Evolutionary conservation across 2,888 invertebrate species (phyloP).

Genomic region (Teleiodes luculella): DNA sequence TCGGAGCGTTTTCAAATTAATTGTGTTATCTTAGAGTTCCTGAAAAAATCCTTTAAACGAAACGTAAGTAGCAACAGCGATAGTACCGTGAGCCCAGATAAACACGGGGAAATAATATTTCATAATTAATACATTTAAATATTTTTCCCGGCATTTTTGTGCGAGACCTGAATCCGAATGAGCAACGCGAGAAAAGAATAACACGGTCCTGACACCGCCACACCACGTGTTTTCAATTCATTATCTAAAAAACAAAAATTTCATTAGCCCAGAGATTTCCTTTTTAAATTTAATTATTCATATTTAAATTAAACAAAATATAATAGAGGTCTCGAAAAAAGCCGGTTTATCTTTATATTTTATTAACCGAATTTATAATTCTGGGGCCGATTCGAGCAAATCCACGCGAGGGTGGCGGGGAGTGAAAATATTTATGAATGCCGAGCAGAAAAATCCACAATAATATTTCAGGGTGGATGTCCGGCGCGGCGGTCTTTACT

Average conservation of each 20-base stretch:
- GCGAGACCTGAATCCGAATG: slow-evolving; percentile 71
- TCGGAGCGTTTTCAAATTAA: slow-evolving; percentile 3
- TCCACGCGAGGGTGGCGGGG: slow-evolving; percentile 39
- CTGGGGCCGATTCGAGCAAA: slow-evolving; percentile 71
- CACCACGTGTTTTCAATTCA: slow-evolving; percentile 76
- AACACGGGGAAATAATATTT: slow-evolving; percentile 59
- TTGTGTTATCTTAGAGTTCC: slow-evolving; percentile 35
- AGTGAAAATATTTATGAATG: slow-evolving; percentile 74
- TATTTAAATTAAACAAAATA: slow-evolving; percentile 79
- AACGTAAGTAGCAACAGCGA: slow-evolving; percentile 40
- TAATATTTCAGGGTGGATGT: slow-evolving; percentile 76
- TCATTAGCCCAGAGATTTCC: slow-evolving; percentile 76
- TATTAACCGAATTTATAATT: slow-evolving; percentile 79
- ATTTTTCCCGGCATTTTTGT: slow-evolving; percentile 48
- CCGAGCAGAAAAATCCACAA: slow-evolving; percentile 78
- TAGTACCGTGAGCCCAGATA: slow-evolving; percentile 49
- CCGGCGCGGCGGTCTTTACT: slow-evolving; percentile 64
- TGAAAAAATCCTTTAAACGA: slow-evolving; percentile 36
- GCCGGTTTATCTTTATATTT: slow-evolving; percentile 77
- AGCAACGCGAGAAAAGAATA: slow-evolving; percentile 67
- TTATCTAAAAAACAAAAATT: slow-evolving; percentile 78
- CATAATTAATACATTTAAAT: slow-evolving; percentile 71
- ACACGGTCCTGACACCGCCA: slow-evolving; percentile 58
- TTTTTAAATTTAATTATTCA: slow-evolving; percentile 78
- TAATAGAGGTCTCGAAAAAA: slow-evolving; percentile 72